Base-by-base conservation (phyloP, 2,888 invertebrate genomes). In the Eupeodes latifasciatus region DNA sequence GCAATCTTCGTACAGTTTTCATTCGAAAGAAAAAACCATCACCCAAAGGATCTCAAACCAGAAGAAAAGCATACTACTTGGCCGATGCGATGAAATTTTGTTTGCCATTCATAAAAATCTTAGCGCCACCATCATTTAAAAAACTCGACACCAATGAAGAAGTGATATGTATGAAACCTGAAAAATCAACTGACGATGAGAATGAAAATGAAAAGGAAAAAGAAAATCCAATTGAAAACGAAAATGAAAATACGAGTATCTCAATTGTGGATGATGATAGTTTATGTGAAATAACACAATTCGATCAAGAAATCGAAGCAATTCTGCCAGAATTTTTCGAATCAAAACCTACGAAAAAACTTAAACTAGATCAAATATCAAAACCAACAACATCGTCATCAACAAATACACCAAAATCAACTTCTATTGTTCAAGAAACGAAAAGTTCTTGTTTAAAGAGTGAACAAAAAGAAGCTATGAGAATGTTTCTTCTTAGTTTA, bases 1-100 rank as follows among this genome's bases (percentile, higher is more conserved):
- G 44, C 2, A 71, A 71, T 53, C 19, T 71, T 40, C 71, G 71
- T 14, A 71, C 71, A 55, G 71, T 71, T 7, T 71, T 71, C 4
- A 71, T 71, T 14, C 40, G 71, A 12, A 71, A 71, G 16, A 14
- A 7, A 2, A 71, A 71, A 44, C 71, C 71, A 9, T 11, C 7
- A 14, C 44, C 55, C 1, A 71, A 40, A 40, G 55, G 40, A 40
- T 44, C 14, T 40, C 7, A 2, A 14, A 16, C 2, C n/a, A 51
- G 53, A 16, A 55, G 40, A 44, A 71, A 71, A n/a, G 71, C 71
- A 44, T 71, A 71, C 40, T 71, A 71, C 55, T 10, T 71, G 19
- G 71, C 71, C 9, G 71, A 71, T 44, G 53, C 71, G 1, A 55
- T 71, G 71, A 4, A 55, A 5, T 71, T 71, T 55, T 71, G 71